phyloP scores from a whole-genome alignment of 1,140 invertebrate species.

The Euwallacea similis region DNA sequence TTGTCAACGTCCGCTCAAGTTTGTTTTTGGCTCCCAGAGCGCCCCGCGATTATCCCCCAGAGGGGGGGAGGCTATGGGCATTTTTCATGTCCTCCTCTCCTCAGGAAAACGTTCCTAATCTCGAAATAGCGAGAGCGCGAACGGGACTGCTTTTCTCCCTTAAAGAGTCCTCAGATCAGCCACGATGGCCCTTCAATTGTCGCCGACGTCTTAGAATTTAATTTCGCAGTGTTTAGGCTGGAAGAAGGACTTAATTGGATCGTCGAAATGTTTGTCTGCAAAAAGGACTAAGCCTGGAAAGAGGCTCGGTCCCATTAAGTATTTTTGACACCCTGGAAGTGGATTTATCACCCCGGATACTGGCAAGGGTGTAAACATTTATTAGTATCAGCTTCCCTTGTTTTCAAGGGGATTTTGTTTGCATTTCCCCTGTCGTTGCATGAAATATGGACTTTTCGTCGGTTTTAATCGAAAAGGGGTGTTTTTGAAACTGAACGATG shows the following conservation, averaged over 20 bases:
- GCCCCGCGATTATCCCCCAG: neutral
- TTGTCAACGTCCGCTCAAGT: slow-evolving; percentile 8
- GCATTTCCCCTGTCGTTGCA: slow-evolving; percentile 2
- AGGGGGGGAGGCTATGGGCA: no score
- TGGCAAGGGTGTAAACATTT: neutral
- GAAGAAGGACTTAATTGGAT: neutral
- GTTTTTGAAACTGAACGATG: no score
- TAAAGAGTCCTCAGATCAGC: neutral
- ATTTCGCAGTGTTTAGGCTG: slow-evolving; percentile 5
- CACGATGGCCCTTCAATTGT: slow-evolving; percentile 8
- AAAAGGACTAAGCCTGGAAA: no score
- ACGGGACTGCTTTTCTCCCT: no score
- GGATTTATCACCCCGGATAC: no score
- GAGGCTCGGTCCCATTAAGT: no score
- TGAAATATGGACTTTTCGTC: neutral
- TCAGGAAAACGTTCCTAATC: no score
- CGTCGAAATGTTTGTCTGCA: neutral
- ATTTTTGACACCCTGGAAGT: neutral
- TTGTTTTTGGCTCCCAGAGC: neutral
- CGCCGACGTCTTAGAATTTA: slow-evolving; percentile 14
- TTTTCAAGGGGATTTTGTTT: slow-evolving; percentile 1
- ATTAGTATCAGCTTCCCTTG: slow-evolving; percentile 7
- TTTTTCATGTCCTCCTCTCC: no score
- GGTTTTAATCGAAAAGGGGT: no score
- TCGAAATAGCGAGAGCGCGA: no score